Percentiles rank a stretch among this genome's conserved stretches.
These are phyloP conservation scores for Stictocephala bisonia DNA, from an alignment of 2,888 invertebrate genomes.

Conservation along the genomic window DNA sequence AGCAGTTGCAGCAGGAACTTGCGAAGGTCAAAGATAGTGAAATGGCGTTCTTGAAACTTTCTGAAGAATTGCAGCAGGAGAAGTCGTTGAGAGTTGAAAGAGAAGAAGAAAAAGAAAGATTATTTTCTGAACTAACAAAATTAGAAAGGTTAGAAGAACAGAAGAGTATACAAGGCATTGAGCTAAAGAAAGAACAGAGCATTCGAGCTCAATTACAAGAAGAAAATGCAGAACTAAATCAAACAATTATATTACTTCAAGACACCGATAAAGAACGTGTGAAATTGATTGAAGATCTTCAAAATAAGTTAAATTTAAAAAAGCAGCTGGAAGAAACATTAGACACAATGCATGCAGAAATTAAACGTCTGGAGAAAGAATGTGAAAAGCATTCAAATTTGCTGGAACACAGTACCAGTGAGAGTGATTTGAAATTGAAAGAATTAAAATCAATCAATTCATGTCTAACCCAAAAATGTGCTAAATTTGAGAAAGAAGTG, in stretches of 20 bases:
- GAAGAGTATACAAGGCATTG: not conserved
- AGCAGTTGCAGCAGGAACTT: constrained; percentile 55
- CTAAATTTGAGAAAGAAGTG: constrained; percentile 32
- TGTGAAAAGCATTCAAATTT: constrained; percentile 52
- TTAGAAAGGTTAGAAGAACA: constrained; percentile 39
- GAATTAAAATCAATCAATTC: constrained; percentile 31
- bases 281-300: constrained; percentile 57
- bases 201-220: constrained; percentile 11
- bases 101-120: constrained; percentile 58
- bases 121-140: constrained; percentile 53
- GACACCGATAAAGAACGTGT: constrained; percentile 34
- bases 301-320: constrained; percentile 59
- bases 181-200: constrained; percentile 17
- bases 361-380: constrained; percentile 60
- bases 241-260: constrained; percentile 29
- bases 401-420: constrained; percentile 60
- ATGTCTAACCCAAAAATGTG: constrained; percentile 34
- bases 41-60: constrained; percentile 56
- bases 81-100: constrained; percentile 59
- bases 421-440: constrained; percentile 45
- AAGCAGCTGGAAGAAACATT: constrained; percentile 59
- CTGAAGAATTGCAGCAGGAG: constrained; percentile 62
- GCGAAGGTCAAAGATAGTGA: constrained; percentile 60
- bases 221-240: constrained; percentile 35
- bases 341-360: constrained; percentile 61